Percentiles rank a stretch among this genome's conserved stretches.
These are phyloP conservation scores for Phoxinus phoxinus DNA, from an alignment of 2,113 vertebrate species.

Conservation along the genomic window DNA sequence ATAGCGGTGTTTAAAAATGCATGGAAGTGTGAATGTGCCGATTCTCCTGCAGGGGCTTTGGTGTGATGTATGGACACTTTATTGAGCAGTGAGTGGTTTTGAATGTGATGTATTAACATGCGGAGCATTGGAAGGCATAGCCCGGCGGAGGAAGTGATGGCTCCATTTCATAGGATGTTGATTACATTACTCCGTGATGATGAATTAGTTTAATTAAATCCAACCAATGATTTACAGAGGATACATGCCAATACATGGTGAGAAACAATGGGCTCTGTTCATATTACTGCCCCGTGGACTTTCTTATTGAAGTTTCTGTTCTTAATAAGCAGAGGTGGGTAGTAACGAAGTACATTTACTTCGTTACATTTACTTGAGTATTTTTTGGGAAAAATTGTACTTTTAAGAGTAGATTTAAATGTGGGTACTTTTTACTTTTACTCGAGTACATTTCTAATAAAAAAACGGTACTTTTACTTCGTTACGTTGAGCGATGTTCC, in stretches of 20 bases:
- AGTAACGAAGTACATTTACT: no score
- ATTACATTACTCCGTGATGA: slow-evolving; percentile 62
- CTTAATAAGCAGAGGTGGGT: no score
- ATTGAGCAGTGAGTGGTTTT: slow-evolving; percentile 63
- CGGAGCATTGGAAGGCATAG: slow-evolving; percentile 53
- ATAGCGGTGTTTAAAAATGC: slow-evolving; percentile 51
- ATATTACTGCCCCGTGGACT: slow-evolving; percentile 40
- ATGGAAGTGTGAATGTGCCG: slow-evolving; percentile 51
- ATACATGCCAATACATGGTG: slow-evolving; percentile 51
- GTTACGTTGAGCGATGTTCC: no score
- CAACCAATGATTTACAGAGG: slow-evolving; percentile 63
- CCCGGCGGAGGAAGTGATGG: slow-evolving; percentile 58
- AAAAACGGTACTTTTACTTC: no score
- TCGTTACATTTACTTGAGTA: no score
- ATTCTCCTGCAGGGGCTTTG: slow-evolving; percentile 39
- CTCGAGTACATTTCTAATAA: no score
- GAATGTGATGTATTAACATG: slow-evolving; percentile 65
- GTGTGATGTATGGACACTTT: slow-evolving; percentile 64
- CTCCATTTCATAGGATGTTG: slow-evolving; percentile 61
- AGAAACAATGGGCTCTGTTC: slow-evolving; percentile 54
- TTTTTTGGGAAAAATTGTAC: no score
- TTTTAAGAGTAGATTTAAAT: no score
- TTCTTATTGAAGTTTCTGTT: slow-evolving; percentile 15
- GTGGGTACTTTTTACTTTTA: no score
- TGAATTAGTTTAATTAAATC: slow-evolving; percentile 67